phyloP scores from a whole-genome alignment of 2,888 invertebrate genomes.

The Bimastos eiseni region DNA sequence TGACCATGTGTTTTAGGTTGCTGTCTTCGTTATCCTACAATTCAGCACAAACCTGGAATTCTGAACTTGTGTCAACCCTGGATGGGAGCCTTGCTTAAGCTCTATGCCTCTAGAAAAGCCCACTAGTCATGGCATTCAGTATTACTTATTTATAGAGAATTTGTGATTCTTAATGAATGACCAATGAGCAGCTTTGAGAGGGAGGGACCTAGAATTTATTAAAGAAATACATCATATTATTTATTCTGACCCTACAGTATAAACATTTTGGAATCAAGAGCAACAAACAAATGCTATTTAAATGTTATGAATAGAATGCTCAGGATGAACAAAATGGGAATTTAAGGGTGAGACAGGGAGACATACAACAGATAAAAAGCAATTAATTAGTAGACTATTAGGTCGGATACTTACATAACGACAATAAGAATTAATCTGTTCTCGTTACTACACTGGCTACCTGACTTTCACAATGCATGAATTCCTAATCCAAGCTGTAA shows the following conservation, averaged over 20 bases:
- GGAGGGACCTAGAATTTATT: neutral
- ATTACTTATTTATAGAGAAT: slow-evolving; percentile 26
- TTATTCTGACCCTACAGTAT: neutral
- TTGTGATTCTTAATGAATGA: neutral
- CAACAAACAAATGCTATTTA: neutral
- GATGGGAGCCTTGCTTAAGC: neutral
- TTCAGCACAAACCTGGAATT: neutral
- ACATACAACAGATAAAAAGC: neutral
- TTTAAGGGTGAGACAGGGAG: too few relatives aligned
- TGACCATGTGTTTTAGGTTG: neutral
- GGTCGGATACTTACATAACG: neutral
- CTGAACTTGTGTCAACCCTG: neutral
- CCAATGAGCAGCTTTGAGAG: neutral
- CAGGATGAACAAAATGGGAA: neutral
- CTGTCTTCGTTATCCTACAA: neutral
- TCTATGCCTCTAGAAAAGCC: neutral
- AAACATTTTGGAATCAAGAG: neutral
- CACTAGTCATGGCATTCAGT: neutral
- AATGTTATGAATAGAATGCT: neutral
- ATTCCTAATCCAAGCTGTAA: neutral
- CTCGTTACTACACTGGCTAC: neutral
- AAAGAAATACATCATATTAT: neutral
- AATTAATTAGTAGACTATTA: neutral
- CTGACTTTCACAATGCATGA: neutral
- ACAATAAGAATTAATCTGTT: neutral